phyloP scores from a whole-genome alignment of 2,888 invertebrate genomes.

The Cheilosia vulpina region DNA sequence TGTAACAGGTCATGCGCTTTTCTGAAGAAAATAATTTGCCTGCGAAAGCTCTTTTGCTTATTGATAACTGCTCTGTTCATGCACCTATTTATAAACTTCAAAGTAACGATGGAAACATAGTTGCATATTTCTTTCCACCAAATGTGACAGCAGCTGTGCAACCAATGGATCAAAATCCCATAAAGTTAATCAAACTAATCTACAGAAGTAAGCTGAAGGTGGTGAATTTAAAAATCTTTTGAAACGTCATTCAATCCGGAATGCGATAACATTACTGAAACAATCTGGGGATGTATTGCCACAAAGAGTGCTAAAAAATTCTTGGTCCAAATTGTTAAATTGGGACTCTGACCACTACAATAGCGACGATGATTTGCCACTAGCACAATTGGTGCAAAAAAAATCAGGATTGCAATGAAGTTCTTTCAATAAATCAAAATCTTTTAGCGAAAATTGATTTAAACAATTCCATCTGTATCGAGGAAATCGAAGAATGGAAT shows the following conservation, averaged over 20 bases:
- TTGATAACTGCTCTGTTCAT: conserved; percentile 39
- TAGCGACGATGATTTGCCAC: conserved; percentile 58
- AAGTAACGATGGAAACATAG: conserved; percentile 1
- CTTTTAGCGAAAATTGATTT: conserved; percentile 46
- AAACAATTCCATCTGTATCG: conserved; percentile 34
- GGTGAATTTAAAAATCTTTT: conserved; percentile 12
- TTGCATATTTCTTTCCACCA: neutral
- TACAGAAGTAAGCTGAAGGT: too few species aligned
- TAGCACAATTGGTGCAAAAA: conserved; percentile 45
- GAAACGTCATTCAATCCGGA: conserved; percentile 52
- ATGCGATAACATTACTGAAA: conserved; percentile 58
- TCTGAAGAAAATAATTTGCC: conserved; percentile 12
- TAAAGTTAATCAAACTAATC: too few species aligned
- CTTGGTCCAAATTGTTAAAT: conserved; percentile 55
- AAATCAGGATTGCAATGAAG: conserved; percentile 59
- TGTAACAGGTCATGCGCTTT: neutral
- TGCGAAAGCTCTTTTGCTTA: conserved; percentile 49
- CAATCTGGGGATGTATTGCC: conserved; percentile 43
- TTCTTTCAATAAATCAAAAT: conserved; percentile 49
- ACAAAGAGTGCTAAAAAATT: conserved; percentile 49
- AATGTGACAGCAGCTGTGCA: too few species aligned
- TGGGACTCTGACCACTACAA: conserved; percentile 56
- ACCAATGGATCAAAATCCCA: too few species aligned
- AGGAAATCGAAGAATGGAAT: too few species aligned
- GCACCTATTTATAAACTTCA: conserved; percentile 8